Conservation (phyloP, 2,113 vertebrate species). For the Scopus umbretta region DNA sequence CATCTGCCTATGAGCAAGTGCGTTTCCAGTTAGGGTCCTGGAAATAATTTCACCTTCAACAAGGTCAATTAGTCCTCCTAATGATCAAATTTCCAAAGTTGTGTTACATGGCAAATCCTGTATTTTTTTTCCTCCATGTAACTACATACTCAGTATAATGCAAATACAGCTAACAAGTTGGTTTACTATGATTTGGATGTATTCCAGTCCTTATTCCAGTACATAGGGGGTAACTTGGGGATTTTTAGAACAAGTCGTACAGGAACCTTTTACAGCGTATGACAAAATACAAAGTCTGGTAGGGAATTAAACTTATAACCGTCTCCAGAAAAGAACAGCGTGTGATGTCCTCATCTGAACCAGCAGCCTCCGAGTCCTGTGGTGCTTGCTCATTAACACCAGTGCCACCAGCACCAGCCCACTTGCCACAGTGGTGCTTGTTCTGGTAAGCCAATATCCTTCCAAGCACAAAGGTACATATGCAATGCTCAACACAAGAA, state of each 20-base stretch:
- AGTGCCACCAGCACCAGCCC: not conserved
- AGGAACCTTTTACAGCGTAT: not conserved
- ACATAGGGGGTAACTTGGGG: not conserved
- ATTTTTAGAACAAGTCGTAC: not conserved
- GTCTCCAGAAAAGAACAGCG: fast-evolving
- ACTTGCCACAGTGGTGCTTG: not conserved
- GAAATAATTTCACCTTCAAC: not conserved
- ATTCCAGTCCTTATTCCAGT: not conserved
- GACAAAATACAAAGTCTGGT: not conserved
- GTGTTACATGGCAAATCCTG: not conserved
- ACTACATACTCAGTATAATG: not conserved
- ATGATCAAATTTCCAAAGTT: not conserved
- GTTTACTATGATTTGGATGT: not conserved
- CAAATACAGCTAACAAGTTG: not conserved
- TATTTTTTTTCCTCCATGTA: not conserved
- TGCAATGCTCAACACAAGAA: not conserved
- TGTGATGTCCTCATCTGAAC: not conserved
- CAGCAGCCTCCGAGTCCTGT: not conserved
- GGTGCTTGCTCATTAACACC: not conserved
- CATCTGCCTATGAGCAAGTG: not conserved
- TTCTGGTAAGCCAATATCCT: not conserved
- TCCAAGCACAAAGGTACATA: not conserved
- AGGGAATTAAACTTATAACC: not conserved
- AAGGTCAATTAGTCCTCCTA: not conserved
- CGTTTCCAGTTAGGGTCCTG: not conserved